phyloP scores from a whole-genome alignment of 1,140 invertebrate species.

The Ceratosolen solmsi region DNA sequence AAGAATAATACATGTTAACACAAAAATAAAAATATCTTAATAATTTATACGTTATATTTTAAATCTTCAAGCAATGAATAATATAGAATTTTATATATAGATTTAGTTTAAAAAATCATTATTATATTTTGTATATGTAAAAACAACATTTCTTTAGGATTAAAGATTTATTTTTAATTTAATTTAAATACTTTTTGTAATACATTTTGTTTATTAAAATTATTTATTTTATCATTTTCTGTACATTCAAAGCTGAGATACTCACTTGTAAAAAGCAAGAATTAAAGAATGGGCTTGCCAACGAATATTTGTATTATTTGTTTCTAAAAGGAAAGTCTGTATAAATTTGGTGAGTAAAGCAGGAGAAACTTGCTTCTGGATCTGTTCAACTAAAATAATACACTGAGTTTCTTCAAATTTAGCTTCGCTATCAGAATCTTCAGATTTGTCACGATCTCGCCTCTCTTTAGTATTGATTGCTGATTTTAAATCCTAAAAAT shows the following conservation, averaged over 20 bases:
- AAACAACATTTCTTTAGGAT: too few relatives aligned
- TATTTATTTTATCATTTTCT: too few relatives aligned
- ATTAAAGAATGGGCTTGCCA: conserved; percentile 96
- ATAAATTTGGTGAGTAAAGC: conserved; percentile 86
- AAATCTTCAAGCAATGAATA: too few relatives aligned
- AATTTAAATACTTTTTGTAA: too few relatives aligned
- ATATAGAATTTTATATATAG: too few relatives aligned
- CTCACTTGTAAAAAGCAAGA: conserved; percentile 88
- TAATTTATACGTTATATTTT: too few relatives aligned
- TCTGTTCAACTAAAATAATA: conserved; percentile 80
- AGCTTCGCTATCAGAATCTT: conserved; percentile 79
- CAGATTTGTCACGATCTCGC: conserved; percentile 79
- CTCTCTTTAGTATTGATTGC: conserved; percentile 65
- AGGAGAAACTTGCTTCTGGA: conserved; percentile 81
- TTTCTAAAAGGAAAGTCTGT: conserved; percentile 92
- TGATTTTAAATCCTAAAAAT: conserved; percentile 71
- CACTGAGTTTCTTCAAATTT: conserved; percentile 83
- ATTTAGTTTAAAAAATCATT: too few relatives aligned
- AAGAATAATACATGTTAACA: neutral
- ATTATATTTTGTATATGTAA: too few relatives aligned
- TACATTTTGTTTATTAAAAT: too few relatives aligned
- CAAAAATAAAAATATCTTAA: neutral
- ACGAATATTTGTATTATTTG: conserved; percentile 91
- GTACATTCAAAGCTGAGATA: too few relatives aligned
- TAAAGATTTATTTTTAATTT: too few relatives aligned